phyloP scores from a whole-genome alignment of 1,140 invertebrate species.

The Trachymyrmex septentrionalis region DNA sequence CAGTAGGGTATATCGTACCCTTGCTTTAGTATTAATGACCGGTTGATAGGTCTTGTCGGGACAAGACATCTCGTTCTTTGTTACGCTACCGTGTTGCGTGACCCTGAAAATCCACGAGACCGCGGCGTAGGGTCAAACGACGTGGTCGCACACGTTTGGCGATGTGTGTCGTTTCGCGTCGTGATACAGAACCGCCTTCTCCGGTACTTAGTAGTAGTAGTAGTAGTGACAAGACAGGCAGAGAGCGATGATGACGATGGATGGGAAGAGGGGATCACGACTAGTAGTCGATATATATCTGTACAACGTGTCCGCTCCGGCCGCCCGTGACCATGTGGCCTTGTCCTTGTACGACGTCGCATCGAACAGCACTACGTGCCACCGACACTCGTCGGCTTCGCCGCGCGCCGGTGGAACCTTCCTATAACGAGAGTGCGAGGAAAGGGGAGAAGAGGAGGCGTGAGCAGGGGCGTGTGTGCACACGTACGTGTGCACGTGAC shows the following conservation, averaged over 20 bases:
- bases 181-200: not conserved
- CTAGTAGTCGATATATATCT: constrained; percentile 69
- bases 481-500: not conserved
- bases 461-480: constrained; percentile 19
- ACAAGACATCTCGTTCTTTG: constrained; percentile 12
- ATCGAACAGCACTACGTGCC: constrained; percentile 69
- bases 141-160: constrained; percentile 24
- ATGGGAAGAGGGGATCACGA: constrained; percentile 34
- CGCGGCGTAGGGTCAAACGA: constrained; percentile 57
- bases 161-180: not conserved
- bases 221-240: not conserved
- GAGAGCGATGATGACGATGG: constrained; percentile 29
- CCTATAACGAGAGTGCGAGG: constrained; percentile 62
- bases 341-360: constrained; percentile 79
- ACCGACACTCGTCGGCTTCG: constrained; percentile 68
- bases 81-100: constrained; percentile 32
- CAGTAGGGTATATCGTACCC: not conserved
- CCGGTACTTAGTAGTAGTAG: not conserved
- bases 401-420: constrained; percentile 67
- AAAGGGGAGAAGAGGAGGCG: constrained; percentile 55
- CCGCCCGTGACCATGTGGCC: constrained; percentile 79
- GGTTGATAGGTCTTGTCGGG: constrained; percentile 31
- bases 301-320: constrained; percentile 62
- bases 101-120: constrained; percentile 57
- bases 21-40: not conserved